Conservation (phyloP, 1,140 invertebrate genomes). For the Platorchestia sp. region DNA sequence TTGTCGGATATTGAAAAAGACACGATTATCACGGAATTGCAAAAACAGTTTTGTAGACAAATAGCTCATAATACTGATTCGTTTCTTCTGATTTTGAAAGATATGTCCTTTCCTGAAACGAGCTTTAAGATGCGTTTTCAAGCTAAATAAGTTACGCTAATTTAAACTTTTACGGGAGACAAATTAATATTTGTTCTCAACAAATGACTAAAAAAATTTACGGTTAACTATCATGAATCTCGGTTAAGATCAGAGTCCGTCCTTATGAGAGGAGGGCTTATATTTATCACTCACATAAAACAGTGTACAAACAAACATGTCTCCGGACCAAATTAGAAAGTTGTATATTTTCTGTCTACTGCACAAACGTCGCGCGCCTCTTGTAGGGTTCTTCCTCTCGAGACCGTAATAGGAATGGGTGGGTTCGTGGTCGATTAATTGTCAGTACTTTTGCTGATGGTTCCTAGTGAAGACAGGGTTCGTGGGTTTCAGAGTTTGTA, state of each 20-base stretch:
- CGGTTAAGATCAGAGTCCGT: neutral
- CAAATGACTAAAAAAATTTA: too few species aligned
- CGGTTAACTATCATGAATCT: neutral
- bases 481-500: too few species aligned
- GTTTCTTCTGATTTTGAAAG: too few species aligned
- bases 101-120: too few species aligned
- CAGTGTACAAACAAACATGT: neutral
- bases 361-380: neutral
- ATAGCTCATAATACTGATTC: too few species aligned
- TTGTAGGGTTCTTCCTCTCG: neutral
- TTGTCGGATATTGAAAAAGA: too few species aligned
- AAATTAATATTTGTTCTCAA: too few species aligned
- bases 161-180: too few species aligned
- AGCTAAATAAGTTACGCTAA: too few species aligned
- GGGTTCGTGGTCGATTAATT: neutral
- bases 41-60: too few species aligned
- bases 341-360: slow-evolving; percentile 10
- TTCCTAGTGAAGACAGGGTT: neutral
- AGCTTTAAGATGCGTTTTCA: too few species aligned
- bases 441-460: neutral
- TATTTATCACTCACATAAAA: neutral
- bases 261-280: neutral
- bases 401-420: neutral
- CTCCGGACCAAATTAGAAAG: neutral
- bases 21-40: too few species aligned